These are phyloP conservation scores for Epinephelus malabaricus DNA, from an alignment of 2,797 vertebrate genomes.

Conservation along the genomic window DNA sequence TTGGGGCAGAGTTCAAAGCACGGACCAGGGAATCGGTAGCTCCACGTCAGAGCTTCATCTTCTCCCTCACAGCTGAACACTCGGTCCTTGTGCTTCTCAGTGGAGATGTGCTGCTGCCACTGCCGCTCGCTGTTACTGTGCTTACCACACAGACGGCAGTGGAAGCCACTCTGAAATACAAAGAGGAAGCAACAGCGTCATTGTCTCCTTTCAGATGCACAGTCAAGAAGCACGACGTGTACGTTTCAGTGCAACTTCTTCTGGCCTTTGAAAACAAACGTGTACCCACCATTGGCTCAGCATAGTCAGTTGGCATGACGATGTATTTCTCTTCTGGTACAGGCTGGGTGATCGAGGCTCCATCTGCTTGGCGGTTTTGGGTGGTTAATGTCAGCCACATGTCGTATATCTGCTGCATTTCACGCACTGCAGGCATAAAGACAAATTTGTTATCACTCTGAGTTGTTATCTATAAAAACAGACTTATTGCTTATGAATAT, in stretches of 20 bases:
- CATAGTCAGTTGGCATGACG: slow-evolving; percentile 95
- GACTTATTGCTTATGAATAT: too few species aligned
- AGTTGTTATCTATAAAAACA: too few species aligned
- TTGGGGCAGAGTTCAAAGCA: slow-evolving; percentile 92
- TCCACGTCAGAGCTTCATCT: slow-evolving; percentile 92
- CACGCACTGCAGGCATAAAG: slow-evolving; percentile 85
- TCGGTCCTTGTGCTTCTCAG: slow-evolving; percentile 96
- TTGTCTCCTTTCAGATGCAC: not conserved
- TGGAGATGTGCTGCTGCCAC: slow-evolving; percentile 96
- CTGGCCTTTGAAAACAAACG: not conserved
- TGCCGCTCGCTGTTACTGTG: slow-evolving; percentile 98
- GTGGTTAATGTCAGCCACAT: slow-evolving; percentile 89
- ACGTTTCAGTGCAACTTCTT: not conserved
- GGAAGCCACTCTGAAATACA: slow-evolving; percentile 88
- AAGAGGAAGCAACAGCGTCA: not conserved
- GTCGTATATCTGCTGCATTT: slow-evolving; percentile 95
- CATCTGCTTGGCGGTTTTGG: slow-evolving; percentile 86
- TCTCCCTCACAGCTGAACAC: slow-evolving; percentile 92
- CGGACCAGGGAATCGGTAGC: slow-evolving; percentile 92
- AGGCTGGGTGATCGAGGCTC: slow-evolving; percentile 74
- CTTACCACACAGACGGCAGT: slow-evolving; percentile 95
- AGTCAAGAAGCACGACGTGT: not conserved
- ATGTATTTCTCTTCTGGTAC: slow-evolving; percentile 91
- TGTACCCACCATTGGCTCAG: slow-evolving; percentile 89
- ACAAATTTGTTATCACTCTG: slow-evolving; percentile 1